Evolutionary conservation across 2,113 vertebrate species (phyloP), one percentile per base, ranked within the genome.

Genomic region (Campylomormyrus tamandua): DNA sequence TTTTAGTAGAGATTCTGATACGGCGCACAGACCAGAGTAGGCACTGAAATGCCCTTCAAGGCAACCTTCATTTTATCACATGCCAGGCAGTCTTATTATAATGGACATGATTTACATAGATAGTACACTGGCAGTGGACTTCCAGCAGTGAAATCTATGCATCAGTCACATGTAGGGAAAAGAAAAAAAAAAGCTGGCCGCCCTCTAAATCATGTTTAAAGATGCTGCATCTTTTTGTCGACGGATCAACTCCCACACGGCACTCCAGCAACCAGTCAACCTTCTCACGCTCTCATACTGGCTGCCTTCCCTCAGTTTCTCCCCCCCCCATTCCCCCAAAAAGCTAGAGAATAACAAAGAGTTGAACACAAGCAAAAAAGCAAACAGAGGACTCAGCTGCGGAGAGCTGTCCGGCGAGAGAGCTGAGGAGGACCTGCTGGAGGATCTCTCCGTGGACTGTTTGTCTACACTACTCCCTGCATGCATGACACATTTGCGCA

Each of bases 211-310:
- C 15, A 56, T 3, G 21, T 66, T 88, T 62, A 88, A 88, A 88
- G 87, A 45, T 56, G 85, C 56, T 62, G 52, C 56, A 45, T 39
- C 49, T 62, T 88, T 66, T 66, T 88, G 87, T 53, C 56, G 45
- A 88, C 5, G 13, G 35, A 58, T 52, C 85, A 21, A 88, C 87
- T 88, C 52, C 85, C 49, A 87, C 85, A 53, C 24, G 10, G 42
- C n/a, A 49, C 48, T n/a, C 85, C 83, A 85, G 83, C 62, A 70
- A 70, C 83, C 83, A 87, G 49, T 19, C 31, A 53, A 85, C 85
- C 85, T 50, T 87, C 85, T 31, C 85, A 87, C 85, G 48, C n/a
- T 87, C 85, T 87, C 49, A 17, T 19, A 52, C 49, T 87, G 85
- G 85, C 85, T 53, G 85, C 24, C 49, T 87, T 87, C 83, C 83